Percentiles rank a stretch among this genome's conserved stretches.
Evolutionary conservation across 92 coral and sea anemone genomes (phyloP).

Genomic region (Phenganax subtilis): DNA sequence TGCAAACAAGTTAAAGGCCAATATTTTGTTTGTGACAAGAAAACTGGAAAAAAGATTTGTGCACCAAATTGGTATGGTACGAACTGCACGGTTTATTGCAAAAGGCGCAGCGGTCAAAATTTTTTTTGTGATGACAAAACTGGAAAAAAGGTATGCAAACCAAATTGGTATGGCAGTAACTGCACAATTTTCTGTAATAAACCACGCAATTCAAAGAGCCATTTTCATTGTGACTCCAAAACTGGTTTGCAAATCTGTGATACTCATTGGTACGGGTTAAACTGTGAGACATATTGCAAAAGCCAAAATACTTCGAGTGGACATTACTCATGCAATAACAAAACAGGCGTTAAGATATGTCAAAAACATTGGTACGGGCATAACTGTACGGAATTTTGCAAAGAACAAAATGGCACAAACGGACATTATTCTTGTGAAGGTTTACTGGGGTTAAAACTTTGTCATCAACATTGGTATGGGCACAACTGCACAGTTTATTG

Average conservation of each 20-base stretch:
- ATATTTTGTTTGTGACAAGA: constrained; percentile 23
- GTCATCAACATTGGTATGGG: constrained; percentile 41
- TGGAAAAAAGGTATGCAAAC: constrained; percentile 27
- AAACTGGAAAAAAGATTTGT: constrained; percentile 13
- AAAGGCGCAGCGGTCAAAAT: background rate
- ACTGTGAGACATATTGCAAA: background rate
- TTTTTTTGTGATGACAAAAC: background rate
- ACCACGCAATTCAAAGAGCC: constrained; percentile 5
- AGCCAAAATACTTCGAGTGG: background rate
- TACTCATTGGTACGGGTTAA: background rate
- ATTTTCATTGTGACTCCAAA: constrained; percentile 44
- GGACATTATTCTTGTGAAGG: background rate
- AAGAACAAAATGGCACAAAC: constrained; percentile 44
- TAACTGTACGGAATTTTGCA: constrained; percentile 54
- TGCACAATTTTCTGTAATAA: constrained; percentile 24
- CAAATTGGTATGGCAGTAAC: constrained; percentile 46
- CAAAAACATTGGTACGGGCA: constrained; percentile 55
- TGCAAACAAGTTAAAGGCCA: constrained; percentile 39
- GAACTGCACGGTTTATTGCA: constrained; percentile 17
- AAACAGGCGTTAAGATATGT: constrained; percentile 37
- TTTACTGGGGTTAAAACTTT: background rate
- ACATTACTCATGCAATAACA: constrained; percentile 24
- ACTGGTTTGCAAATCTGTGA: background rate
- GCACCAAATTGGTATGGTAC: constrained; percentile 34
- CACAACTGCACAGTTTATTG: constrained; percentile 38